phyloP scores from a whole-genome alignment of 2,888 invertebrate genomes.

The Campopleginae sp. region DNA sequence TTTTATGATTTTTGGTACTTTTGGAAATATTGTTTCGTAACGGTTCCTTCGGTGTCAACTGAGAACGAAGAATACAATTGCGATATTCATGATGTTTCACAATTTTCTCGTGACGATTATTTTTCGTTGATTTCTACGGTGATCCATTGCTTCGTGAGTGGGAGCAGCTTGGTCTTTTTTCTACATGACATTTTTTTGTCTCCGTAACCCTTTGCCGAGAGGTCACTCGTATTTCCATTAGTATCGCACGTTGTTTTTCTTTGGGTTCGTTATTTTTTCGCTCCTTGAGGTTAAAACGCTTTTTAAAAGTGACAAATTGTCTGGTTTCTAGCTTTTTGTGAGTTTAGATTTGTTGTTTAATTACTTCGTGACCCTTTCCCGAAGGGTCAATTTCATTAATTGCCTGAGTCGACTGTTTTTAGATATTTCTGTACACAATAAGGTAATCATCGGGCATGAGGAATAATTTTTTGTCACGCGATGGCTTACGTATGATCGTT shows the following conservation, averaged over 20 bases:
- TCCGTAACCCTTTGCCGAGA: slow-evolving; percentile 8
- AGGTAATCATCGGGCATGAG: background rate
- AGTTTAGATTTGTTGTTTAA: background rate
- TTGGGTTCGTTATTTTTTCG: background rate
- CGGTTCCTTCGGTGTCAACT: background rate
- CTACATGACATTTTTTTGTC: slow-evolving; percentile 7
- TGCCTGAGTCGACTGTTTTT: background rate
- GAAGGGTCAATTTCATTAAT: background rate
- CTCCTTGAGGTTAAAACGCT: background rate
- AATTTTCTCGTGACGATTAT: background rate
- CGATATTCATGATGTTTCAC: background rate
- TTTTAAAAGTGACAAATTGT: slow-evolving; percentile 21
- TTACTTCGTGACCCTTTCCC: background rate
- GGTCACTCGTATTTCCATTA: slow-evolving; percentile 35
- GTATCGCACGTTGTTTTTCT: slow-evolving; percentile 9
- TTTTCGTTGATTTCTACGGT: background rate
- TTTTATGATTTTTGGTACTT: background rate
- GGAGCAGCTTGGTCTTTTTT: background rate
- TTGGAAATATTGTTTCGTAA: background rate
- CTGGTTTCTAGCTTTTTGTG: background rate
- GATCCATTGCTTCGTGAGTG: background rate
- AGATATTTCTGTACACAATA: background rate
- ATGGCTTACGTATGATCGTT: background rate
- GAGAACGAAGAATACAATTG: background rate
- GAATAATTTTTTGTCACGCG: background rate